Conservation (phyloP, 2,888 invertebrate genomes). For the Omphaloscelis lunosa region DNA sequence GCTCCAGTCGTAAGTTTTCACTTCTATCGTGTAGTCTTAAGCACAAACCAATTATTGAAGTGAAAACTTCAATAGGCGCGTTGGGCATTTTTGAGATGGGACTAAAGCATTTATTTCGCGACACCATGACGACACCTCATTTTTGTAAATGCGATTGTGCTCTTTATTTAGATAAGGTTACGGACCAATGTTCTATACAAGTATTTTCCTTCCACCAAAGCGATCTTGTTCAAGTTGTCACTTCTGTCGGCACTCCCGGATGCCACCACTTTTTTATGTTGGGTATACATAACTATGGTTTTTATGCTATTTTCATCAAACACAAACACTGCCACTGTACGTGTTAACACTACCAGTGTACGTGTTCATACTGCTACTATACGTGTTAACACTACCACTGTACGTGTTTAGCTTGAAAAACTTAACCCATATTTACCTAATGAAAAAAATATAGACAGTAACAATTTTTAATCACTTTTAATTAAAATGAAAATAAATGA, state of each 20-base stretch:
- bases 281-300: background rate
- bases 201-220: no score
- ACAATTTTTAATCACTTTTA: background rate
- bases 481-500: background rate
- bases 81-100: no score
- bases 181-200: no score
- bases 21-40: background rate
- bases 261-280: background rate
- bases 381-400: no score
- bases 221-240: no score
- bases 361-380: background rate
- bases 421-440: background rate
- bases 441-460: background rate
- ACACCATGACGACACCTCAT: no score
- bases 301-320: background rate
- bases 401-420: background rate
- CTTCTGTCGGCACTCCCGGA: no score
- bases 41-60: no score
- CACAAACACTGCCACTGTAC: background rate
- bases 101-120: no score
- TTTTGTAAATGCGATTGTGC: no score
- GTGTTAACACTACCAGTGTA: background rate
- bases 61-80: no score
- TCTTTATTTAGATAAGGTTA: no score
- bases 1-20: background rate